Evolutionary conservation across 2,113 vertebrate genomes (phyloP).

Genomic region (Platysteira castanea): DNA sequence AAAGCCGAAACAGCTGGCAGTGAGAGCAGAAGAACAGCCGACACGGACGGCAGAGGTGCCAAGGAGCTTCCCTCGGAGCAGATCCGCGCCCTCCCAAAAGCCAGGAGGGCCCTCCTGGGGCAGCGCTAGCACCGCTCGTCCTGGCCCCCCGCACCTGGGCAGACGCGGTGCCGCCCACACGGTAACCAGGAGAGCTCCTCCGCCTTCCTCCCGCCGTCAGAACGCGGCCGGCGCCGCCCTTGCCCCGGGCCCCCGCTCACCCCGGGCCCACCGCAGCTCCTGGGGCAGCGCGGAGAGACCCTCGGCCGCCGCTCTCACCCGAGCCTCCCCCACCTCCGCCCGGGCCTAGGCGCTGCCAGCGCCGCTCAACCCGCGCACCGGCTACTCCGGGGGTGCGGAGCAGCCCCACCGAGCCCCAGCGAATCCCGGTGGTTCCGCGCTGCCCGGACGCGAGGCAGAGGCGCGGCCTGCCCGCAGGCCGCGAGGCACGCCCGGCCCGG

Average conservation of each 20-base stretch:
- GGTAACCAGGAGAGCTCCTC: background rate
- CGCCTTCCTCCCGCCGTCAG: background rate
- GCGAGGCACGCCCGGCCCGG: background rate
- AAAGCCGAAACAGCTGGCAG: background rate
- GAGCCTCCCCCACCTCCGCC: background rate
- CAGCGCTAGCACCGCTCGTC: background rate
- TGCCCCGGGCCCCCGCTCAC: background rate
- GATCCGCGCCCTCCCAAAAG: rapidly evolving
- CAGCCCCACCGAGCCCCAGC: background rate
- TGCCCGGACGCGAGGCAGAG: background rate
- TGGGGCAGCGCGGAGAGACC: background rate
- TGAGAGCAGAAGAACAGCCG: too few relatives aligned
- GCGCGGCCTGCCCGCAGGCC: background rate
- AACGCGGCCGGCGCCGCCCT: background rate
- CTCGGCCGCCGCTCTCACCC: background rate
- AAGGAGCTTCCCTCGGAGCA: background rate
- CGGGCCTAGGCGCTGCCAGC: background rate
- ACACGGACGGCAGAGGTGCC: background rate
- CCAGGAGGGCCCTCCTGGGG: background rate
- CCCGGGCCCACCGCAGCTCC: background rate
- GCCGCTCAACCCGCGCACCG: background rate
- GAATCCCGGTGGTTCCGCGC: background rate
- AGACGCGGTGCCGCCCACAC: background rate
- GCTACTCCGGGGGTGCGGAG: too few relatives aligned
- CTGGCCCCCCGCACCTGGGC: background rate